Conservation (phyloP, 2,888 invertebrate genomes). For the Brenthis hecate region DNA sequence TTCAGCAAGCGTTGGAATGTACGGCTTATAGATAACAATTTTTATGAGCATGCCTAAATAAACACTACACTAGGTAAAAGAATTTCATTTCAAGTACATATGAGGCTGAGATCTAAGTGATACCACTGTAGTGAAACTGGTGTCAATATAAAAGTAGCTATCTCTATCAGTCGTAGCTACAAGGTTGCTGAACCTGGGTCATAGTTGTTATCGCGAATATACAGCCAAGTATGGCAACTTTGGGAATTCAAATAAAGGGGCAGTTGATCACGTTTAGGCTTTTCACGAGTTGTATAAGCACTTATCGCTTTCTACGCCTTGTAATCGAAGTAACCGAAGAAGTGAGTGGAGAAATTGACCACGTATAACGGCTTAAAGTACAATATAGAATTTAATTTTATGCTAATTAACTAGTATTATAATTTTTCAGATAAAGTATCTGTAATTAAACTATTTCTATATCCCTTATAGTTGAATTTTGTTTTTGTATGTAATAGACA, state of each 20-base stretch:
- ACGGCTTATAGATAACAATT: neutral
- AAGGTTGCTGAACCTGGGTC: slow-evolving; percentile 14
- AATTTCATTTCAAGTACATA: neutral
- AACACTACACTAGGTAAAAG: neutral
- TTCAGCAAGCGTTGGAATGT: slow-evolving; percentile 18
- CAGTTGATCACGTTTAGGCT: slow-evolving; percentile 52
- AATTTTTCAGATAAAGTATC: slow-evolving; percentile 40
- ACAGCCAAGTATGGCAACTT: slow-evolving; percentile 30
- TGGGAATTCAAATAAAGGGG: slow-evolving; percentile 52
- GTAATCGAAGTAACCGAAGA: slow-evolving; percentile 70
- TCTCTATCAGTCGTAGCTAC: neutral
- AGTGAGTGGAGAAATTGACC: slow-evolving; percentile 76
- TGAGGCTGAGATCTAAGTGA: neutral
- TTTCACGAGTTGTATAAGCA: slow-evolving; percentile 71
- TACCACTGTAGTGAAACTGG: neutral
- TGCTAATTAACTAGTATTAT: no score
- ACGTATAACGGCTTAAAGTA: slow-evolving; percentile 56
- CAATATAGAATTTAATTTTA: no score
- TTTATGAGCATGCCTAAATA: no score
- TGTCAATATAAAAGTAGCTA: neutral
- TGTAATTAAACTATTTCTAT: slow-evolving; percentile 17
- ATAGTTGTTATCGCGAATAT: slow-evolving; percentile 5
- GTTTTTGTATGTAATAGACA: no score
- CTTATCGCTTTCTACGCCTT: slow-evolving; percentile 71
- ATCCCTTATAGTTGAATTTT: no score